Evolutionary conservation across 2,113 vertebrate species (phyloP).

Genomic region (Ovis canadensis): DNA sequence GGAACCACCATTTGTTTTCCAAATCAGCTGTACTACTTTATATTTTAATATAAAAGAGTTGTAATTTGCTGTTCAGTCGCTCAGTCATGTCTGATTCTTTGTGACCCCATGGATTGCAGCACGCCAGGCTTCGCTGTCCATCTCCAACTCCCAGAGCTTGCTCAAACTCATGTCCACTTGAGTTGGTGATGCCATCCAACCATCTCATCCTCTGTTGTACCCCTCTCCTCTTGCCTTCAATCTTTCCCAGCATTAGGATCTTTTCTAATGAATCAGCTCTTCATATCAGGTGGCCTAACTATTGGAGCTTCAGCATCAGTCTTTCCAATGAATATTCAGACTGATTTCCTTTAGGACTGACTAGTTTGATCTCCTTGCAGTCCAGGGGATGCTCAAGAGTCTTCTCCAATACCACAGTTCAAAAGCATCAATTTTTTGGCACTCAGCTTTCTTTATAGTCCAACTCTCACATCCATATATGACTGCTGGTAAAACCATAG

Average conservation of each 20-base stretch:
- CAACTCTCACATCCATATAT: not conserved
- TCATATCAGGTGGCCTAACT: not conserved
- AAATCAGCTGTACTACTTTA: not conserved
- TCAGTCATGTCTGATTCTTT: not conserved
- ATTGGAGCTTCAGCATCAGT: not conserved
- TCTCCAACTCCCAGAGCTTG: not conserved
- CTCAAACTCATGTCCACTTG: not conserved
- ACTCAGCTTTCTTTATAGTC: not conserved
- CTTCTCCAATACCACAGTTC: not conserved
- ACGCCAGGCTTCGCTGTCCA: not conserved
- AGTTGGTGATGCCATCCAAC: not conserved
- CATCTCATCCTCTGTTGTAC: not conserved
- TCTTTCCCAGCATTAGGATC: not conserved
- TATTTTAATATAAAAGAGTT: not conserved
- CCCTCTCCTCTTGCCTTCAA: not conserved
- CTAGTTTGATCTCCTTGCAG: not conserved
- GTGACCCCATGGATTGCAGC: accelerated
- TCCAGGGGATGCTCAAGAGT: not conserved
- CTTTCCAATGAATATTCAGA: not conserved
- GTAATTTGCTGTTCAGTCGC: not conserved
- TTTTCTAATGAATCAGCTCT: not conserved
- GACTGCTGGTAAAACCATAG: not conserved
- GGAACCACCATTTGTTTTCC: not conserved
- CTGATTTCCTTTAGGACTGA: not conserved
- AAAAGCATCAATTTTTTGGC: not conserved